Conservation (phyloP, 2,113 vertebrate genomes). For the Psammodynastes pulverulentus region DNA sequence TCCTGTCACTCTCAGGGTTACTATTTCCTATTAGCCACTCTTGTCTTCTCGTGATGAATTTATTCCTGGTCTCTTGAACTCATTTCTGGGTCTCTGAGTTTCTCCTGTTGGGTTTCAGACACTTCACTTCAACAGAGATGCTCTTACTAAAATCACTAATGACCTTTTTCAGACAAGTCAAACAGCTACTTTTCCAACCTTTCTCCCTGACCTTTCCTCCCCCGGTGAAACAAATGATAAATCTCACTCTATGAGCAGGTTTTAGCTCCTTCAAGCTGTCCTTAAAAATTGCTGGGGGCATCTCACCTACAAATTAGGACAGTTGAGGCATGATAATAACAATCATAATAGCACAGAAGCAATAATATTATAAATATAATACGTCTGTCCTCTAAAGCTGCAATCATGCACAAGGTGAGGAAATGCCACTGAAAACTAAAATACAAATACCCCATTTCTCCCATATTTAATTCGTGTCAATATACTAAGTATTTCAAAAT, state of each 20-base stretch:
- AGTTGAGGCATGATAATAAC: constrained; percentile 25
- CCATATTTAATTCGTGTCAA: not conserved
- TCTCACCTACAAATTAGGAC: constrained; percentile 29
- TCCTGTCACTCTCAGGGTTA: constrained; percentile 33
- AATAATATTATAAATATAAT: constrained; percentile 46
- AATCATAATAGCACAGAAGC: not conserved
- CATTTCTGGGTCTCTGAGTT: constrained; percentile 43
- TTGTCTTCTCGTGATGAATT: constrained; percentile 62
- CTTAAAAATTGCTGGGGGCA: constrained; percentile 30
- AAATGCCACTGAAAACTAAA: not conserved
- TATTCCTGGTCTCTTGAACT: constrained; percentile 61
- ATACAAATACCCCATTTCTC: not conserved
- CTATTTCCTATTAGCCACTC: constrained; percentile 56
- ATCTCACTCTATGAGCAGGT: constrained; percentile 32
- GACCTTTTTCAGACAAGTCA: constrained; percentile 60
- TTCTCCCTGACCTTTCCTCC: constrained; percentile 59
- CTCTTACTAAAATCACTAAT: constrained; percentile 63
- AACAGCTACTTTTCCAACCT: constrained; percentile 46
- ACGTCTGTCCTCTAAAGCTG: constrained; percentile 32
- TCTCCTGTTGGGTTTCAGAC: constrained; percentile 60
- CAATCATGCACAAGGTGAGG: not conserved
- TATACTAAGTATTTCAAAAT: not conserved
- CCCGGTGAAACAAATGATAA: constrained; percentile 43
- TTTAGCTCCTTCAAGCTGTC: constrained; percentile 19
- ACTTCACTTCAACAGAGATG: constrained; percentile 62